Base-by-base conservation (phyloP, 2,113 vertebrate genomes). In the Macaca mulatta region DNA sequence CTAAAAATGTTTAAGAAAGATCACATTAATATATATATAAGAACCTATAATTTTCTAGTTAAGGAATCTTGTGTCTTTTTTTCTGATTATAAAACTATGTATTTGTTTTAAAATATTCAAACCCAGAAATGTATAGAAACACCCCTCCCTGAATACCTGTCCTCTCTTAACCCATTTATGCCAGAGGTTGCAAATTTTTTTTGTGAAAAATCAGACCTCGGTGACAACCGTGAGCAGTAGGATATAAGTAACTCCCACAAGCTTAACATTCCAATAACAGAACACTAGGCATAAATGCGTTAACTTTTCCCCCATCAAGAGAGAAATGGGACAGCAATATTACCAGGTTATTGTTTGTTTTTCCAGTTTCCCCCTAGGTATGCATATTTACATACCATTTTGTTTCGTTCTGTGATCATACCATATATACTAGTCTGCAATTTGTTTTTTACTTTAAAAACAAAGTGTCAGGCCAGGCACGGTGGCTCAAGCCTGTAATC, bases 1-100 rank as follows among this genome's bases (percentile, higher is more conserved):
- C 99, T 99, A 97, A 80, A 78, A 20, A 22, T 95, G 84, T 74
- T 97, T 69, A 83, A 86, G 30, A 74, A 97, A 95, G 86, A 97
- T 1, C 18, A 78, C 45, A 57, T 95, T 74, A 93, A 74, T 57
- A 75, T 55, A 75, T 48, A 80, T 55, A 32, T 85, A 93, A 89
- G 20, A 95, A 86, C 40, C 32, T 52, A 80, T 16, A 95, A 61
- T 5, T 64, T 50, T 87, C 74, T 32, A 87, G 55, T 40, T 74
- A 91, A 69, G 12, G 17, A 70, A 48, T 57, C 6, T 86, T 69
- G 75, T 4, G 40, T 57, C 55, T 72, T 83, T 95, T 93, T 40
- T 92, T 81, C 74, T 45, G 27, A 94, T 80, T 87, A 90, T 59
- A 82, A 96, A 96, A 70, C 7, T 35, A 32, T n/a, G 16, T 43